Evolutionary conservation across 2,113 vertebrate species (phyloP).

Genomic region (Psophia crepitans): DNA sequence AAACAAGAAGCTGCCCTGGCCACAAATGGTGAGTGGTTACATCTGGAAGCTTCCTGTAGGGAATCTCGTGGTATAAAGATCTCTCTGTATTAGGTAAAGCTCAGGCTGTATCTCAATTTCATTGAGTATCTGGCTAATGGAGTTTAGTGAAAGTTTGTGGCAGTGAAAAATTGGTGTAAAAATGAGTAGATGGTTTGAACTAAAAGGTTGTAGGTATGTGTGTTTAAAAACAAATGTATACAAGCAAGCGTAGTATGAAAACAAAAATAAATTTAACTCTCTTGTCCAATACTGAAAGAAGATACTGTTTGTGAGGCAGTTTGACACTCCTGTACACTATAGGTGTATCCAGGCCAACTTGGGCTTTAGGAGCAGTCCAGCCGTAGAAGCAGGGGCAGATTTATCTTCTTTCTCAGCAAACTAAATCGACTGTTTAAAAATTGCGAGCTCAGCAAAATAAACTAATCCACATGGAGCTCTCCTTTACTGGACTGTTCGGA

Average conservation of each 20-base stretch:
- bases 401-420: not conserved
- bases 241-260: not conserved
- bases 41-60: not conserved
- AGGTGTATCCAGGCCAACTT: not conserved
- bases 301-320: not conserved
- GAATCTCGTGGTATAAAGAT: not conserved
- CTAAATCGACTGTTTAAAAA: not conserved
- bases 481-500: not conserved
- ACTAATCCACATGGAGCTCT: not conserved
- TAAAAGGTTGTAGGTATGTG: not conserved
- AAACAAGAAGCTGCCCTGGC: not conserved
- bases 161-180: not conserved
- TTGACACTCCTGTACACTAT: not conserved
- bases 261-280: not conserved
- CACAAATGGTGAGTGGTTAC: not conserved
- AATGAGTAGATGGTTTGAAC: not conserved
- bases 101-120: not conserved
- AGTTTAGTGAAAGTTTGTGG: not conserved
- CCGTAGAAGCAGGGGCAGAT: not conserved
- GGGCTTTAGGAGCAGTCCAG: not conserved
- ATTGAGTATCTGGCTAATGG: not conserved
- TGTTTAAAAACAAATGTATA: not conserved
- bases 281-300: not conserved
- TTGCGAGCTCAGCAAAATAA: not conserved
- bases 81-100: not conserved